phyloP scores from a whole-genome alignment of 2,888 invertebrate species.

The Ennomos quercinarius region DNA sequence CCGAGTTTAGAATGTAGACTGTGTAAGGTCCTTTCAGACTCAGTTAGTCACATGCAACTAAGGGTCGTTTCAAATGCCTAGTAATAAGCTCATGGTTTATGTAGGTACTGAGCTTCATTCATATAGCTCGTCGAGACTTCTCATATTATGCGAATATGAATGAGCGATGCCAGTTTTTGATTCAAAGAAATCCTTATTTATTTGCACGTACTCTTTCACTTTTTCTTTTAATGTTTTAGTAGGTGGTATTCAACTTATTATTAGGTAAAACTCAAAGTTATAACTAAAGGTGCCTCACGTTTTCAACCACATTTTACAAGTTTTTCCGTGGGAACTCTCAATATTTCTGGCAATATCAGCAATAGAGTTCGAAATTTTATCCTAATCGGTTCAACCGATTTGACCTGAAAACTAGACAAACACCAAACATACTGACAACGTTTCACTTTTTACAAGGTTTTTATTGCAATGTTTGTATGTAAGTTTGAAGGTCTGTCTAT shows the following conservation, averaged over 20 bases:
- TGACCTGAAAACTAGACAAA: too few species aligned
- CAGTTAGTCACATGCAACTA: constrained; percentile 16
- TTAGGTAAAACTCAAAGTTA: background rate
- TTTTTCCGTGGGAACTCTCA: too few species aligned
- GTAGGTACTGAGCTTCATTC: constrained; percentile 12
- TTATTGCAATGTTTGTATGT: too few species aligned
- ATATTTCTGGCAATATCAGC: too few species aligned
- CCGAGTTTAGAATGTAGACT: constrained; percentile 22
- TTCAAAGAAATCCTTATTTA: constrained; percentile 21
- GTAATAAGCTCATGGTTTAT: constrained; percentile 23
- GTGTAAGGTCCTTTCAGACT: constrained; percentile 18
- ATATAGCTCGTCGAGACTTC: constrained; percentile 15
- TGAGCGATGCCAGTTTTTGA: constrained; percentile 20
- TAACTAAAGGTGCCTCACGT: too few species aligned
- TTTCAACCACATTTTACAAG: too few species aligned
- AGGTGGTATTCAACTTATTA: background rate
- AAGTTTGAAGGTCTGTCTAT: too few species aligned
- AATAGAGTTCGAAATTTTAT: too few species aligned
- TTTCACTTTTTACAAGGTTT: too few species aligned
- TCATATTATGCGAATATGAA: constrained; percentile 24
- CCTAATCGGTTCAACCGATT: too few species aligned
- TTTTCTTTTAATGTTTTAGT: constrained; percentile 5
- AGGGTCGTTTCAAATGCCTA: constrained; percentile 15
- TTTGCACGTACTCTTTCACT: constrained; percentile 13
- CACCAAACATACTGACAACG: too few species aligned